phyloP scores from a whole-genome alignment of 2,113 vertebrate genomes.

The Sphyrna mokarran region DNA sequence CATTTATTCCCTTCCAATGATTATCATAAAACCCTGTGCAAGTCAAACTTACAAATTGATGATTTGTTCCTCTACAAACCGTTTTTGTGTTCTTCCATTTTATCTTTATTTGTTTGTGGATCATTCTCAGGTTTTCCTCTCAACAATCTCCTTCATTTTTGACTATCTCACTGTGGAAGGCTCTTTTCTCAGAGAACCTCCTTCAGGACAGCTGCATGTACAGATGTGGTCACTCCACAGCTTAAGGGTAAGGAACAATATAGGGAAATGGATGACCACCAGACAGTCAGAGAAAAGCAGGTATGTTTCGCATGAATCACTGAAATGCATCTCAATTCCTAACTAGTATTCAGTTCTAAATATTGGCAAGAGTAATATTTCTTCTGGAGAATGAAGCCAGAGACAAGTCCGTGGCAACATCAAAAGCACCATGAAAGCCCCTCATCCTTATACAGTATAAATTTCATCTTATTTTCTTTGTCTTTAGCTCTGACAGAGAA shows the following conservation, averaged over 20 bases:
- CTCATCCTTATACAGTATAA: no score
- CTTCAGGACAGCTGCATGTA: neutral
- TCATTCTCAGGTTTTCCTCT: neutral
- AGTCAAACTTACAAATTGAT: neutral
- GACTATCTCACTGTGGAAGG: neutral
- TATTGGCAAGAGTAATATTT: no score
- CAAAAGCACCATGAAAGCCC: no score
- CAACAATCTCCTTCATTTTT: neutral
- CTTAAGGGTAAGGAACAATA: no score
- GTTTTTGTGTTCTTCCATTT: neutral
- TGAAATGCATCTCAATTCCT: neutral
- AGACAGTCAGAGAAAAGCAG: no score
- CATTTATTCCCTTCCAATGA: constrained; percentile 23
- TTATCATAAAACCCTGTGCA: neutral
- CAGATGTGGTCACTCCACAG: no score
- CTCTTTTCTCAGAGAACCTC: neutral
- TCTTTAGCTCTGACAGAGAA: no score
- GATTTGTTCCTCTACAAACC: neutral
- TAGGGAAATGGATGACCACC: no score
- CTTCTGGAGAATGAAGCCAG: no score
- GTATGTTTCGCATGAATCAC: no score
- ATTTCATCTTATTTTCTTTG: no score
- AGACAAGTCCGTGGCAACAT: no score
- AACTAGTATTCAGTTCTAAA: neutral
- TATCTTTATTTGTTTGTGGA: neutral